These are phyloP conservation scores for Lithophane leautieri DNA, from an alignment of 2,888 invertebrate genomes.

Conservation along the genomic window DNA sequence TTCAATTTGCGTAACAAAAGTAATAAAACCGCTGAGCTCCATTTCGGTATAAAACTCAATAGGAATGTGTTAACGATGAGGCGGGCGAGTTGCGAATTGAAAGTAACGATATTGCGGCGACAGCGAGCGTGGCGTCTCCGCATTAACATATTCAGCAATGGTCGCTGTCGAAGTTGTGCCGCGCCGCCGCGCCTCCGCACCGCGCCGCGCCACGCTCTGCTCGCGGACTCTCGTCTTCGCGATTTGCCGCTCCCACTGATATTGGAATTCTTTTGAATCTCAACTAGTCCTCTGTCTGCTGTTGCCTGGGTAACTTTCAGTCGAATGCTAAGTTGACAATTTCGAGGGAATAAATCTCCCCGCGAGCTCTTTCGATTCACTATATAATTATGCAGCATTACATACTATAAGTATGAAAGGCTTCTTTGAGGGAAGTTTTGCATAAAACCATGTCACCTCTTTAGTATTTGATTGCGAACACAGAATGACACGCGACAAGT, in stretches of 20 bases:
- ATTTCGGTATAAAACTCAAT: slow-evolving; percentile 73
- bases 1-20: slow-evolving; percentile 64
- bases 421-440: slow-evolving; percentile 52
- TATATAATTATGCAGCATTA: slow-evolving; percentile 32
- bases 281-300: slow-evolving; percentile 79
- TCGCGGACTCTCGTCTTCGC: slow-evolving; percentile 72
- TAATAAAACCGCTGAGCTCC: slow-evolving; percentile 66
- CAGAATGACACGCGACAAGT: slow-evolving; percentile 63
- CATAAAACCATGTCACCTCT: slow-evolving; percentile 43
- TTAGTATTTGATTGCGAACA: slow-evolving; percentile 49
- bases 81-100: slow-evolving; percentile 75
- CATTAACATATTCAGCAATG: slow-evolving; percentile 87
- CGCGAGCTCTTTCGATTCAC: slow-evolving; percentile 47
- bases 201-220: slow-evolving; percentile 47
- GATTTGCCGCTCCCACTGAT: slow-evolving; percentile 77
- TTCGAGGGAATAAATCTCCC: slow-evolving; percentile 72
- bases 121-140: slow-evolving; percentile 72
- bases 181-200: slow-evolving; percentile 41
- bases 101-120: slow-evolving; percentile 81
- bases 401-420: slow-evolving; percentile 28
- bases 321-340: slow-evolving; percentile 82
- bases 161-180: slow-evolving; percentile 72
- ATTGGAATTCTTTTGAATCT: slow-evolving; percentile 89
- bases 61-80: slow-evolving; percentile 75
- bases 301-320: slow-evolving; percentile 79